Evolutionary conservation across 2,888 invertebrate species (phyloP).

Genomic region (Gasteruption jaculator): DNA sequence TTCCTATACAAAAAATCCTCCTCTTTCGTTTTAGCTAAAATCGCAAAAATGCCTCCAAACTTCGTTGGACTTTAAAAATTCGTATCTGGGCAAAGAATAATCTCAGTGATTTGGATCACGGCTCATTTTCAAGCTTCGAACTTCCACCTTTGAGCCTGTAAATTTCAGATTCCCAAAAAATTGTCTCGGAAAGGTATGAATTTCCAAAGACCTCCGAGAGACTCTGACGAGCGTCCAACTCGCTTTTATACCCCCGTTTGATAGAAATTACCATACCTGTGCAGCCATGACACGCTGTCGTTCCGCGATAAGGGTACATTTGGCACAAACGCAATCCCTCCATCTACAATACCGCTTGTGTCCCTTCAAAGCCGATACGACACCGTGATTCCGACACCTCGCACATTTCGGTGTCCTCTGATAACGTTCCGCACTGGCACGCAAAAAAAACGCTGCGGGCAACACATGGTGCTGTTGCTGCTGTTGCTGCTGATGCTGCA

Average conservation of each 20-base stretch:
- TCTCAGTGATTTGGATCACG: too few species aligned
- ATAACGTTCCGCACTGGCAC: conserved; percentile 83
- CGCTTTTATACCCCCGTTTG: too few species aligned
- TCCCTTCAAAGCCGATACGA: conserved; percentile 91
- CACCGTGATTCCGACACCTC: conserved; percentile 95
- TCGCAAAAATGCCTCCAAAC: too few species aligned
- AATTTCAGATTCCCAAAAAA: too few species aligned
- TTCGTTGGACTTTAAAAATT: too few species aligned
- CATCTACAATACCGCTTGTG: conserved; percentile 95
- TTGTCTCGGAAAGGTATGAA: too few species aligned
- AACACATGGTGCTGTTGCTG: conserved; percentile 65
- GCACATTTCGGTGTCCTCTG: conserved; percentile 97
- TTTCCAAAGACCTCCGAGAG: too few species aligned
- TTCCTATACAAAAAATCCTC: too few species aligned
- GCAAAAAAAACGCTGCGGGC: conserved; percentile 82
- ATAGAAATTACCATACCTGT: conserved; percentile 62
- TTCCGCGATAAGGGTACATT: conserved; percentile 97
- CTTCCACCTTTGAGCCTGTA: too few species aligned
- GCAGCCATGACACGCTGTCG: conserved; percentile 98
- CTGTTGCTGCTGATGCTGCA: conserved; percentile 69
- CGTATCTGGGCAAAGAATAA: too few species aligned
- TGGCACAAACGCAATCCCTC: conserved; percentile 96
- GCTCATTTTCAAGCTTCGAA: too few species aligned
- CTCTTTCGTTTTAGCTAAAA: too few species aligned
- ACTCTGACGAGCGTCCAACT: background rate